These are phyloP conservation scores for Anguilla marmorata DNA, from an alignment of 2,797 vertebrate genomes.

Conservation along the genomic window DNA sequence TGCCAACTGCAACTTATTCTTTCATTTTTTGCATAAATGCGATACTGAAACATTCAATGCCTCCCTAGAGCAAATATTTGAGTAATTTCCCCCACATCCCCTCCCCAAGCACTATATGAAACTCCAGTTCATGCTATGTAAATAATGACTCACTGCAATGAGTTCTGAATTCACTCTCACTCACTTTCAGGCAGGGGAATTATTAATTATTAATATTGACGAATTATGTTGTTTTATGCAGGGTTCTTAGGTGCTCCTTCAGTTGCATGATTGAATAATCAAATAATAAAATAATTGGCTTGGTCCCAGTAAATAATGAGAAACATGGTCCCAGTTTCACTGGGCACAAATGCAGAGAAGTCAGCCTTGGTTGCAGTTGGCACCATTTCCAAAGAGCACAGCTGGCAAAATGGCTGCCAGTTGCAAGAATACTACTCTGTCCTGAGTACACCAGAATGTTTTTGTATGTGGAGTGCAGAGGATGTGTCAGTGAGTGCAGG, in stretches of 20 bases:
- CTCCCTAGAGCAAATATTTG: constrained; percentile 3
- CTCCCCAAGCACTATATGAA: background rate
- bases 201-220: background rate
- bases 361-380: background rate
- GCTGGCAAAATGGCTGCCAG: background rate
- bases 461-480: background rate
- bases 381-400: background rate
- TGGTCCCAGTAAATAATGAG: constrained; percentile 10
- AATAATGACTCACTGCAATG: constrained; percentile 4
- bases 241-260: constrained; percentile 8
- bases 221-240: constrained; percentile 11
- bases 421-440: background rate
- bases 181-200: constrained; percentile 7
- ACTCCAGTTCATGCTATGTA: background rate
- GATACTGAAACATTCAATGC: constrained; percentile 5
- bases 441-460: background rate
- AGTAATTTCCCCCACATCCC: background rate
- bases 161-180: background rate
- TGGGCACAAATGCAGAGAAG: background rate
- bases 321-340: background rate
- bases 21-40: background rate
- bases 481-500: background rate
- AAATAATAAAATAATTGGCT: constrained; percentile 6
- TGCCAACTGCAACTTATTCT: background rate
- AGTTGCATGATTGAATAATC: background rate